Evolutionary conservation across 2,797 vertebrate species (phyloP), one percentile per base, ranked within the genome.

Genomic region (Poecilia wingei): DNA sequence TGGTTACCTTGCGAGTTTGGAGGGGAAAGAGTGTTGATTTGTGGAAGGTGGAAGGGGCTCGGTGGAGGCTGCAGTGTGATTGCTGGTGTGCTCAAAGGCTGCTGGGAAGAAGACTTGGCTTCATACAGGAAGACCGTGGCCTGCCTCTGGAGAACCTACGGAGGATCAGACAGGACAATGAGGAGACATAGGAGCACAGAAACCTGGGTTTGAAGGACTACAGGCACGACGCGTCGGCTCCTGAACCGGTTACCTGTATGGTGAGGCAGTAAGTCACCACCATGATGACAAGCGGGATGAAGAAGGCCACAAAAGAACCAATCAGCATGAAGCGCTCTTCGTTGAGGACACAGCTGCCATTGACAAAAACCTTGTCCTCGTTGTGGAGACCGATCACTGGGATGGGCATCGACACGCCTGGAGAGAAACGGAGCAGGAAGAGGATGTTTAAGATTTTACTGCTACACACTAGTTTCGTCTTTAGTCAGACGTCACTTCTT

Each of bases 271-370:
- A 99, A 0, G 97, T 97, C 86, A 99, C 97, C 88, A 99, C 98
- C 98, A 99, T 99, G 88, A 99, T 99, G 86, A 98, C 97, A 91
- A 99, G 94, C 0, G 98, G 98, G 91, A 99, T 98, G 95, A 99
- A 99, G 95, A 99, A 99, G 8, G 98, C 98, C 91, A 99, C 98
- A 66, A 99, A 99, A 82, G 98, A 99, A 66, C 98, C 98, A 25
- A 99, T 95, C 53, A 99, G 96, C 91, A 99, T 95, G 33, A 99
- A 99, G 87, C 96, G 96, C 88, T 97, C 96, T 7, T 99, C 98
- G 0, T 99, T 99, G 77, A 99, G 96, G 88, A 96, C 96, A 0
- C 98, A 99, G 86, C 94, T 98, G 82, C 96, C 97, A 0, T 98
- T 96, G 68, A 98, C 94, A 3, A 99, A 98, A 82, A 99, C 97